phyloP scores from a whole-genome alignment of 2,888 invertebrate species.

The Drosophila mercatorum region DNA sequence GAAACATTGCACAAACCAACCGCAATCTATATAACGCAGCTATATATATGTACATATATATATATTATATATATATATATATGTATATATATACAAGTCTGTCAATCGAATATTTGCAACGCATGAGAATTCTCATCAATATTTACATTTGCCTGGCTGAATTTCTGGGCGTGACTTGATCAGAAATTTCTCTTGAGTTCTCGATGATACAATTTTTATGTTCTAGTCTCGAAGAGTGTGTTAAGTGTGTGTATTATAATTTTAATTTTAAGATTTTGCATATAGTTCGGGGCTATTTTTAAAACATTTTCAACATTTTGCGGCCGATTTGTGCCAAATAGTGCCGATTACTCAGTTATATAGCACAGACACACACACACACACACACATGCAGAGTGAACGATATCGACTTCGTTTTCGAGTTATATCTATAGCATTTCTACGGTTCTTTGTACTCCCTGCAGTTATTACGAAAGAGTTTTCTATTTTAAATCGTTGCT shows the following conservation, averaged over 20 bases:
- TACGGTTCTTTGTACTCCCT: slow-evolving; percentile 28
- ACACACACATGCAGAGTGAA: background rate
- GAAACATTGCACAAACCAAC: slow-evolving; percentile 12
- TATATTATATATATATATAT: background rate
- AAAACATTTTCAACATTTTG: slow-evolving; percentile 46
- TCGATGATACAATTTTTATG: slow-evolving; percentile 36
- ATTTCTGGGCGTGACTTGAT: slow-evolving; percentile 21
- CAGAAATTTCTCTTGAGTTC: slow-evolving; percentile 25
- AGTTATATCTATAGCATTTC: slow-evolving; percentile 39
- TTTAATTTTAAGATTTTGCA: slow-evolving; percentile 39
- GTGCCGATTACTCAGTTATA: slow-evolving; percentile 51
- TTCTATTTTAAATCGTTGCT: slow-evolving; percentile 45
- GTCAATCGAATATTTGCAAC: slow-evolving; percentile 29
- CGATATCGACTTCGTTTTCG: slow-evolving; percentile 35
- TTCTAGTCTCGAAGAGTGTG: slow-evolving; percentile 28
- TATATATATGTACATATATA: background rate
- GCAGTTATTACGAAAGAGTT: slow-evolving; percentile 64
- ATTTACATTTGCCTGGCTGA: slow-evolving; percentile 36
- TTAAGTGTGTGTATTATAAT: slow-evolving; percentile 33
- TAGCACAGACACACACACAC: slow-evolving; percentile 14
- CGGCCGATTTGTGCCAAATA: slow-evolving; percentile 42
- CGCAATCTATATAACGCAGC: background rate
- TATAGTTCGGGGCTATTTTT: slow-evolving; percentile 69
- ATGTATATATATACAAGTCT: background rate
- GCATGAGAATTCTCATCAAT: slow-evolving; percentile 44